Evolutionary conservation across 2,888 invertebrate species (phyloP), one percentile per base, ranked within the genome.

Genomic region (Rhorus exstirpatorius): DNA sequence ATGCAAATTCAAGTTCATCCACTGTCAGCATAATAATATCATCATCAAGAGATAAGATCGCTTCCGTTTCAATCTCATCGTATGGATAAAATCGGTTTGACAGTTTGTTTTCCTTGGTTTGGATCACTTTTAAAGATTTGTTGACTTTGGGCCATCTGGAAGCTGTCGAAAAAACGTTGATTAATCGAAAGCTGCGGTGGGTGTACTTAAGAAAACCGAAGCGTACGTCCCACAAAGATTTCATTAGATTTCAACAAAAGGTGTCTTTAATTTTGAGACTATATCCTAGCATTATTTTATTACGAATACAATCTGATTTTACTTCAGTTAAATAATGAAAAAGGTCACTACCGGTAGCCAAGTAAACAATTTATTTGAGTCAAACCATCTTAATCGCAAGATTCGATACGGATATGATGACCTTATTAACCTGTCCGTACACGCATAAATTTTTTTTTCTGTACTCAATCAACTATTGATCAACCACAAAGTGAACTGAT

Each of bases 51-150:
- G 98, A 97, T 88, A 99, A 94, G 87, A 99, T 97, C 63, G 98
- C 98, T 93, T 99, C 99, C 0, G 99, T 99, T 94, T 98, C 98
- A 85, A 99, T 99, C 93, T 99, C 98, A 90, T 97, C 97, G 93
- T 98, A 99, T 0, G 99, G 99, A 93, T 96, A 98, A 94, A 99
- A 99, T 86, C 99, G 94, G 93, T 99, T 99, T n/a, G 98, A 99
- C 67, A 99, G 94, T 92, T 97, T 97, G 93, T 99, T 99, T 89
- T 97, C 97, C 88, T 96, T 96, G 1, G 99, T 98, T 92, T 96
- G 96, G 85, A 99, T 97, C 61, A 99, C 96, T 94, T 98, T 98
- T 78, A 98, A 93, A 1, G 98, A 97, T 93, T 98, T 98, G 82
- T 95, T 95, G 83, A 98, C 96, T 89, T 97, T 96, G 12, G 98